Base-by-base conservation (phyloP, 2,797 vertebrate species). In the Pantherophis vulpinus region DNA sequence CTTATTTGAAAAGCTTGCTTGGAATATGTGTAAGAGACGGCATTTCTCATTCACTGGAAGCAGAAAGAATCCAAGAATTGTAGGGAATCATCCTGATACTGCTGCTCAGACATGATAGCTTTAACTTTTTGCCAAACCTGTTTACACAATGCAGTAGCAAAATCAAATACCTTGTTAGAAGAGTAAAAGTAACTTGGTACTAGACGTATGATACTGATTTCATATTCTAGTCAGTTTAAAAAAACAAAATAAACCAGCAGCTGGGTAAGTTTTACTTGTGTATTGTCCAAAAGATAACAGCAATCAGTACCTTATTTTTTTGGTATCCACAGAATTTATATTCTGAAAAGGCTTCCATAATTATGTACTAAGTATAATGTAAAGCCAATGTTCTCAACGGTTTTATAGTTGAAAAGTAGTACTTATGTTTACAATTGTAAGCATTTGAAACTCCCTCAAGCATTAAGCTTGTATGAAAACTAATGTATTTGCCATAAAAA, bases 321-420 rank as follows among this genome's bases (percentile, higher is more conserved):
- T 91, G 92, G 90, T 86, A 25, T 83, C 56, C 42, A 55, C 29
- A 27, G 27, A 61, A 61, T 32, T 74, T 90, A 93, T 94, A 90
- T 94, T 55, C 94, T 94, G 88, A 91, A 66, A 87, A 93, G 32
- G 94, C 37, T 86, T 91, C 37, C 83, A n/a, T 91, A 60, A 93
- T 86, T 60, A 88, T 66, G 60, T 88, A 51, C 8, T 94, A 93
- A 88, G 94, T 90, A 92, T 91, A 92, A 91, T 94, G 90, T 94
- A 94, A 96, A 74, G 66, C 86, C 95, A 91, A 93, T 91, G 92
- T 96, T 96, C 94, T 92, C 16, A 88, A 93, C 92, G 91, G 87
- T 95, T 97, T 94, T 95, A 20, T 95, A 94, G 93, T 55, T 93
- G 91, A 94, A 94, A 94, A 96, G 58, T 37, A 18, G 54, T 95